phyloP scores from a whole-genome alignment of 2,113 vertebrate species.

The Vireo altiloquus region DNA sequence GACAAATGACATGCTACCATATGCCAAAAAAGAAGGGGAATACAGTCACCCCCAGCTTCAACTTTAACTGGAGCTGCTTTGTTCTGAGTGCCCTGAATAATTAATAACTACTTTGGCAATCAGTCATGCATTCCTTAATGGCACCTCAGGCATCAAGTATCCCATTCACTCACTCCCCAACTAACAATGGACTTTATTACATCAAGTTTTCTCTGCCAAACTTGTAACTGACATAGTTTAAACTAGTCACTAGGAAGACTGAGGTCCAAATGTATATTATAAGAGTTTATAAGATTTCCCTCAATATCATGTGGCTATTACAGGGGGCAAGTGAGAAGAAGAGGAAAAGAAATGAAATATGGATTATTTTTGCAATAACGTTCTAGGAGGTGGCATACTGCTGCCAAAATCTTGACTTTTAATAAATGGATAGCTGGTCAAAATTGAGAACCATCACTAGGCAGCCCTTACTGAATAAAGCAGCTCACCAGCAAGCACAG shows the following conservation, averaged over 20 bases:
- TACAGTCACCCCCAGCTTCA: conserved; percentile 35
- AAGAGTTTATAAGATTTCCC: not conserved
- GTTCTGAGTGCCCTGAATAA: conserved; percentile 71
- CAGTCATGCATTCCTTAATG: conserved; percentile 79
- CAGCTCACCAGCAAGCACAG: not conserved
- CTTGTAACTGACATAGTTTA: conserved; percentile 56
- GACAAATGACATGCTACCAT: conserved; percentile 59
- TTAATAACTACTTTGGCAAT: conserved; percentile 80
- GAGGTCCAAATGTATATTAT: not conserved
- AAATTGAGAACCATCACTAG: not conserved
- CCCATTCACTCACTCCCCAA: conserved; percentile 46
- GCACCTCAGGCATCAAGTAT: conserved; percentile 76
- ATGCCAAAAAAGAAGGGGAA: conserved; percentile 54
- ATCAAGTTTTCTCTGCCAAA: conserved; percentile 10
- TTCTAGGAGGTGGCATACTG: not conserved
- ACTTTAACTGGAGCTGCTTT: conserved; percentile 69
- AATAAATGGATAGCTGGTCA: conserved; percentile 22
- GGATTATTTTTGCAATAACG: not conserved
- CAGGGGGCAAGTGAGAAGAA: not conserved
- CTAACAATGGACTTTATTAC: conserved; percentile 64
- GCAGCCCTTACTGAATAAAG: not conserved
- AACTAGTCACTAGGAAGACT: conserved; percentile 23
- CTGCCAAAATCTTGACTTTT: not conserved
- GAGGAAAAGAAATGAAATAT: not conserved
- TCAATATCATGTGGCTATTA: not conserved